Evolutionary conservation across 2,888 invertebrate genomes (phyloP), one percentile per base, ranked within the genome.

Genomic region (Magallana nippona): DNA sequence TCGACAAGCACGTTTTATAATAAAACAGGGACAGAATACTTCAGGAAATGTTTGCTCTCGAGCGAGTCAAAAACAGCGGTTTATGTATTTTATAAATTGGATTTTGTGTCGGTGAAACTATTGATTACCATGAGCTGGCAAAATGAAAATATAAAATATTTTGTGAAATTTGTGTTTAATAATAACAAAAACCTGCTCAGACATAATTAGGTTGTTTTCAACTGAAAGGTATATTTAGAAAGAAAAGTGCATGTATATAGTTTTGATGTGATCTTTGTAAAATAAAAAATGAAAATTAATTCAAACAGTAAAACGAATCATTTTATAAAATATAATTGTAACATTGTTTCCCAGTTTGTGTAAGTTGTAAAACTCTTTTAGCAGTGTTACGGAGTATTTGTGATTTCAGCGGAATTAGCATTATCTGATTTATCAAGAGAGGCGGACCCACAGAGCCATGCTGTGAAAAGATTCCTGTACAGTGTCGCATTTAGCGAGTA

Each of bases 81-180:
- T 63, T 63, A 63, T 63, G 63, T 63, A 27, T 63, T 63, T 63
- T 63, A 22, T 63, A 63, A 63, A 63, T 63, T 63, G 63, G 63
- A 63, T 63, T 63, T 63, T 22, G 63, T 63, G 22, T 27, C 27
- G 63, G 13, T 63, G 13, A 22, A 22, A 27, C 60, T 63, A 63
- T 63, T 63, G 63, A 63, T 63, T 63, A 19, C 22, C 63, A 22
- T 19, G 27, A 63, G 27, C 19, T 63, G 22, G 3, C 63, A 63
- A 44, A 0, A 44, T 44, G 44, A 44, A 44, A 44, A 44, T 3
- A 32, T 32, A 63, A 63, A 63, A 63, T 13, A 27, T 63, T 63
- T 63, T 63, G 1, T 22, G 15, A 63, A 19, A 63, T 27, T 63
- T 63, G 19, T 19, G 13, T 22, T 22, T 63, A 63, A 13, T 63